Percentiles rank a stretch among this genome's conserved stretches.
Conservation (phyloP, 2,888 invertebrate species). For the Patella depressa region DNA sequence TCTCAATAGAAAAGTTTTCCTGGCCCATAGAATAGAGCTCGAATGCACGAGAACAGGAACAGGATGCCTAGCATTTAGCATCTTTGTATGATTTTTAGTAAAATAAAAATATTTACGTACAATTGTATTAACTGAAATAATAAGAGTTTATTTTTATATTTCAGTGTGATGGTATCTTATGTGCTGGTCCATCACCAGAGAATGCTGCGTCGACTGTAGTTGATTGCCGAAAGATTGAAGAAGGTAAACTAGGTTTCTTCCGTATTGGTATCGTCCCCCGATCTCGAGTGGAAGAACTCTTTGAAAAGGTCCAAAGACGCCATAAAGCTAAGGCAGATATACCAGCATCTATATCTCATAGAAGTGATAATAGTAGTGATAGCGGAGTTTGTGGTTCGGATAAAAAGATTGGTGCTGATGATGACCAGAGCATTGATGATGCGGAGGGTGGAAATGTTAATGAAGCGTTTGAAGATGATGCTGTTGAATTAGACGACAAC, state of each 20-base stretch:
- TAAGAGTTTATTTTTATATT: conserved; percentile 2
- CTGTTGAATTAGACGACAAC: background rate
- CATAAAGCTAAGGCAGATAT: conserved; percentile 26
- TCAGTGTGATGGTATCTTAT: conserved; percentile 54
- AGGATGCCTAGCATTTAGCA: no score
- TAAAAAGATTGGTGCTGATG: background rate
- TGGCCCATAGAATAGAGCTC: no score
- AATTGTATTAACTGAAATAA: background rate
- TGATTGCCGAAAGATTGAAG: conserved; percentile 45
- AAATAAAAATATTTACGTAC: no score
- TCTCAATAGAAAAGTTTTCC: background rate
- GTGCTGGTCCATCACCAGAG: conserved; percentile 51
- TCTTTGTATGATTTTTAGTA: no score
- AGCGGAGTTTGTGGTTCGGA: conserved; percentile 18
- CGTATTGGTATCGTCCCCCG: conserved; percentile 53
- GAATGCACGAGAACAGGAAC: no score
- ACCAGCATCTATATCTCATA: conserved; percentile 11
- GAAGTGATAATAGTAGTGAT: conserved; percentile 13
- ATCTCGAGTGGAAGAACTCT: conserved; percentile 46
- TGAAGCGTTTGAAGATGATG: background rate
- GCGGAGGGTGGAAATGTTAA: background rate
- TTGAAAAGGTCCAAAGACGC: conserved; percentile 38
- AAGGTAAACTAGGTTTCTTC: conserved; percentile 51
- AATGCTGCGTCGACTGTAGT: conserved; percentile 56
- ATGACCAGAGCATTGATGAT: background rate